Base-by-base conservation (phyloP, 2,797 vertebrate species). In the Odontamblyopus rebecca region DNA sequence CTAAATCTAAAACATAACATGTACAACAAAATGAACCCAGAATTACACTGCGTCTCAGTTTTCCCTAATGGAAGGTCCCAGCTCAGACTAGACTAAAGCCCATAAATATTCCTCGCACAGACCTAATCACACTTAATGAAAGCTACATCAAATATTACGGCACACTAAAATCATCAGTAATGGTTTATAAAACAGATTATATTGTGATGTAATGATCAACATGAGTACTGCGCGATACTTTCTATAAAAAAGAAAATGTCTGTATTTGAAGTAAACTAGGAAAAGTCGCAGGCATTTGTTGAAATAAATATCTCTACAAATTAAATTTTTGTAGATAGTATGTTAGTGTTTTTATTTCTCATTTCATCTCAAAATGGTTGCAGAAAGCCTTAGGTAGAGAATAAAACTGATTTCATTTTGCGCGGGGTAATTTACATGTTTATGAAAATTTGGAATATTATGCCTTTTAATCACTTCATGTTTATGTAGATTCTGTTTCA, bases 81-180 rank as follows among this genome's bases (percentile, higher is more conserved):
- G 41, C 62, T 71, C n/a, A 65, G 66, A 26, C 71, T 72, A 70
- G 63, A 56, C 66, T 68, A 79, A 26, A 29, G 6, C 72, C 77
- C 9, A 56, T 12, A 75, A 69, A 62, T 71, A 41, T 27, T 73
- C 9, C 67, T 62, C 6, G 5, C 5, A 62, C 15, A 27, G 64
- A 61, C 70, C 56, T 78, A 73, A 84, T 84, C 83, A 77, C 80
- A 82, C 81, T 76, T 78, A 78, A 73, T 68, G 70, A 67, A 65
- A 48, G 18, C 15, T 29, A 51, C 26, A 67, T 67, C 63, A 48
- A 30, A 48, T 53, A 30, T 67, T 19, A 29, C 6, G 41, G 4
- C 15, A 19, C 27, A n/a, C 7, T 51, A 50, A 50, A 51, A 19
- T 29, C 11, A 4, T 26, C 50, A 50, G 44, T 66, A 50, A 51